Evolutionary conservation across 2,113 vertebrate species (phyloP).

Genomic region (Sinosuthora webbiana): DNA sequence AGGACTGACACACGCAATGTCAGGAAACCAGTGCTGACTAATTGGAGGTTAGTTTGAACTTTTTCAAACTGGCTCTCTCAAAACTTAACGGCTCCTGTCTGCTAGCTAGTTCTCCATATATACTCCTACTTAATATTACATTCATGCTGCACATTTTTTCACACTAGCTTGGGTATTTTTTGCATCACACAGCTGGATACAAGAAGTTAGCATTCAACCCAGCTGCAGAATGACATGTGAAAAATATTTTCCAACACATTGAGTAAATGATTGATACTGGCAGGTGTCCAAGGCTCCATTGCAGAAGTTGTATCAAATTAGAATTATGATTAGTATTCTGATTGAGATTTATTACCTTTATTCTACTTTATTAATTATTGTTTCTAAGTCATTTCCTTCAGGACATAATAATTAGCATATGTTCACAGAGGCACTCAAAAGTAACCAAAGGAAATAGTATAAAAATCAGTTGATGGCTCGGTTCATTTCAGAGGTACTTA

Average conservation of each 20-base stretch:
- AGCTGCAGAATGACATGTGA: slow-evolving; percentile 22
- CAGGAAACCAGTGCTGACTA: background rate
- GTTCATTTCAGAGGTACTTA: slow-evolving; percentile 58
- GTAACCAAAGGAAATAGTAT: slow-evolving; percentile 54
- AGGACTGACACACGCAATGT: background rate
- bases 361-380: slow-evolving; percentile 75
- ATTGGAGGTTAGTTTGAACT: background rate
- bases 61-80: background rate
- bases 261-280: slow-evolving; percentile 65
- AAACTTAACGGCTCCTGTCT: background rate
- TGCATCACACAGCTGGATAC: slow-evolving; percentile 47
- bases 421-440: slow-evolving; percentile 26
- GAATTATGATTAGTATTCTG: slow-evolving; percentile 67
- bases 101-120: background rate
- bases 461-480: slow-evolving; percentile 41
- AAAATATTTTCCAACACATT: slow-evolving; percentile 57
- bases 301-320: slow-evolving; percentile 68
- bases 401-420: slow-evolving; percentile 65
- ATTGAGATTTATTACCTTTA: slow-evolving; percentile 77
- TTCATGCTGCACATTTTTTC: background rate
- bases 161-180: background rate
- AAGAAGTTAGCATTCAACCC: slow-evolving; percentile 35
- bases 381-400: slow-evolving; percentile 63
- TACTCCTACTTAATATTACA: background rate
- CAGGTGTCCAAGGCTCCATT: slow-evolving; percentile 60